A percentile compares a stretch with the other conserved stretches of the same genome.
Evolutionary conservation across 2,888 invertebrate genomes (phyloP).

Genomic region (Rotaria sp.): DNA sequence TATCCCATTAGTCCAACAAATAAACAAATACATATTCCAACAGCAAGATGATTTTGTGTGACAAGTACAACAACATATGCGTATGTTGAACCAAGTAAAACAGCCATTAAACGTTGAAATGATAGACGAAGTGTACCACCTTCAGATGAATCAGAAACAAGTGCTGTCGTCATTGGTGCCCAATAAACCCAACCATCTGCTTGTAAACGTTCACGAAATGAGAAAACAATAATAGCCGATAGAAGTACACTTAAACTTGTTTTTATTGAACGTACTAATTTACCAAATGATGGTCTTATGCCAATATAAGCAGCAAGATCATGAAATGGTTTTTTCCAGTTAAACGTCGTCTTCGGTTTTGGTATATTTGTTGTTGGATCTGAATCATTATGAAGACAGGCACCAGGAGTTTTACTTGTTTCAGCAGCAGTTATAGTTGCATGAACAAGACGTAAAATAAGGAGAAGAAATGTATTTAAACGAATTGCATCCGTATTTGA

Average conservation of each 20-base stretch:
- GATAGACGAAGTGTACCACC: background rate
- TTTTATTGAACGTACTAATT: background rate
- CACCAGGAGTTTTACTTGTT: constrained; percentile 1
- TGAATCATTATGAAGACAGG: background rate
- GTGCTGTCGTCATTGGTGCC: constrained; percentile 27
- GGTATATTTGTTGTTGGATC: background rate
- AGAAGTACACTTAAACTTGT: background rate
- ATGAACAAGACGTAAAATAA: constrained; percentile 1
- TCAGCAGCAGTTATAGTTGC: background rate
- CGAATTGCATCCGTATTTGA: background rate
- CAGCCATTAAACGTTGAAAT: constrained; percentile 21
- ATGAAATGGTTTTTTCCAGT: background rate
- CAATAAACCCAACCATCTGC: background rate
- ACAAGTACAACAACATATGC: constrained; percentile 10
- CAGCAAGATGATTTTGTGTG: background rate
- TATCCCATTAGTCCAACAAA: constrained; percentile 21
- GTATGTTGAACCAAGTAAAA: constrained; percentile 24
- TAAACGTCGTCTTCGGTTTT: background rate
- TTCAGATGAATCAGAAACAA: background rate
- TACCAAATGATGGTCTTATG: background rate
- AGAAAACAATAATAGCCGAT: background rate
- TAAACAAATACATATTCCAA: background rate
- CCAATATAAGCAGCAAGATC: constrained; percentile 8
- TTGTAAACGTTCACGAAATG: constrained; percentile 1
- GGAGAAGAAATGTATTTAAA: constrained; percentile 9